Base-by-base conservation (phyloP, 2,888 invertebrate genomes). In the Xestia sexstrigata region DNA sequence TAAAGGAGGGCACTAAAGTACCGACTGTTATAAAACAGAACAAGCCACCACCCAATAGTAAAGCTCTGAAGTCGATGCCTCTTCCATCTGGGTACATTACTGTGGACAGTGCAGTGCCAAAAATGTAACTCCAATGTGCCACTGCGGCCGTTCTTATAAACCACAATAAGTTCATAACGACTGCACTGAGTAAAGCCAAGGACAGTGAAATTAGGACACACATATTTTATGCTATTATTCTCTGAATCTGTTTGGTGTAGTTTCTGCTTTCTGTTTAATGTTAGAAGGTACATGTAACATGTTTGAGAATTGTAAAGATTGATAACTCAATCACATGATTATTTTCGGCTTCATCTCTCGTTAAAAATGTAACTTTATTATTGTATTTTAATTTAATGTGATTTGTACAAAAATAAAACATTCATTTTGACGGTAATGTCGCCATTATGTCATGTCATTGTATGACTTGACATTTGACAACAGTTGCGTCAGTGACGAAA, bases 61-160 rank as follows among this genome's bases (percentile, higher is more conserved):
- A 42, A 55, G 87, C 88, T 70, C 88, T 52, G 86, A 84, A 0
- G 78, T 11, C 35, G 5, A 1, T 8, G 1, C 8, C n/a, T 26
- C 42, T 42, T 42, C n/a, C 65, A 65, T 92, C 88, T 20, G 35
- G 62, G 66, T 86, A 9, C 60, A 20, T 30, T 58, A 58, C 75
- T 13, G 93, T 92, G 30, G 88, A 93, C 15, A 94, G 20, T 8
- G 90, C 81, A n/a, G 87, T 85, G 26, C 93, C 94, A 58, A 95
- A 73, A 7, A 94, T 81, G 70, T 93, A 93, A 76, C 94, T 93
- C 94, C 94, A 95, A 72, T 95, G 94, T 26, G 92, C 93, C 63
- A 95, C 82, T 13, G 92, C 88, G 30, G 91, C 92, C 58, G 93
- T 84, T 9, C 93, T 91, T 52, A 93, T 55, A 15, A 92, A 23